Conservation (phyloP, 2,888 invertebrate species). For the Melinaea menophilus region DNA sequence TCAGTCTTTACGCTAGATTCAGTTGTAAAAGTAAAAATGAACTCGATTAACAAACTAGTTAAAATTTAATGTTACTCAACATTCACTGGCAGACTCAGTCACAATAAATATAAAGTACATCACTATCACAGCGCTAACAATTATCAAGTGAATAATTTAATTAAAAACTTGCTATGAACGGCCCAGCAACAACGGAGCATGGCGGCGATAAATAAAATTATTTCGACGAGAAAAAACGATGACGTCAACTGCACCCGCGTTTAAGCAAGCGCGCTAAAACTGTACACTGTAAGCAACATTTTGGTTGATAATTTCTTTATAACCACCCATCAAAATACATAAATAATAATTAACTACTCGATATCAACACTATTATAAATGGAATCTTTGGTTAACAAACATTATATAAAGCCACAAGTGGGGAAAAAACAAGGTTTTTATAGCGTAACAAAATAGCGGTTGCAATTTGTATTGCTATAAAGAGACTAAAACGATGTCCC, state of each 20-base stretch:
- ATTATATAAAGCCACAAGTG: background rate
- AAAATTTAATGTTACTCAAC: slow-evolving; percentile 20
- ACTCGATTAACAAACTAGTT: slow-evolving; percentile 14
- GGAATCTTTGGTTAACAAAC: too few species aligned
- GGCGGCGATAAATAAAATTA: slow-evolving; percentile 69
- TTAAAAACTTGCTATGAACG: slow-evolving; percentile 62
- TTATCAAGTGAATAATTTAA: slow-evolving; percentile 68
- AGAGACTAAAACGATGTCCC: slow-evolving; percentile 23
- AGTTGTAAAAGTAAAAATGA: slow-evolving; percentile 5
- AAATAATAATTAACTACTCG: too few species aligned
- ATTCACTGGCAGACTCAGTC: slow-evolving; percentile 19
- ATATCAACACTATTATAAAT: too few species aligned
- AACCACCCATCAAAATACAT: too few species aligned
- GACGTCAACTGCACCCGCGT: slow-evolving; percentile 22
- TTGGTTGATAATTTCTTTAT: too few species aligned
- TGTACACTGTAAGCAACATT: background rate
- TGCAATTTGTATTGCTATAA: slow-evolving; percentile 24
- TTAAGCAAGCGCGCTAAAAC: slow-evolving; percentile 15
- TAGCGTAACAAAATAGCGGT: slow-evolving; percentile 13
- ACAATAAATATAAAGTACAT: slow-evolving; percentile 26
- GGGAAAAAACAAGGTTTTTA: slow-evolving; percentile 5
- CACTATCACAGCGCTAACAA: slow-evolving; percentile 41
- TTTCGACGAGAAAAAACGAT: slow-evolving; percentile 42
- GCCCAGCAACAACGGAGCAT: slow-evolving; percentile 47
- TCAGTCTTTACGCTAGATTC: slow-evolving; percentile 1